Conservation (phyloP, 2,113 vertebrate genomes). For the Phainopepla nitens region DNA sequence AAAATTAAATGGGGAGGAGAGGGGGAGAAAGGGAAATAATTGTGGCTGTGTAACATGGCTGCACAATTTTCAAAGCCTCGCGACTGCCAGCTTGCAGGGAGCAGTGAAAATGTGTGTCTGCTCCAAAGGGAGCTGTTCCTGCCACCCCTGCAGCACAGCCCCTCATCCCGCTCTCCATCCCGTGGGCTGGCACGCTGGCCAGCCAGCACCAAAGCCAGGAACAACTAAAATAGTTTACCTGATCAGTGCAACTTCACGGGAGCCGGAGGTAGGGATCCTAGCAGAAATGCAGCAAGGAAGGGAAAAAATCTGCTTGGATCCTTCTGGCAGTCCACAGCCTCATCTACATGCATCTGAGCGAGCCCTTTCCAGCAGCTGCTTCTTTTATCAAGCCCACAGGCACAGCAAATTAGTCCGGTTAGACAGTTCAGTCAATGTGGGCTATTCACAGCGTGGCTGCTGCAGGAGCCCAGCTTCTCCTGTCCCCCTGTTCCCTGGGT, state of each 20-base stretch:
- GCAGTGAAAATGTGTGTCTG: background rate
- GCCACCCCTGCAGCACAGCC: background rate
- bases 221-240: conserved; percentile 57
- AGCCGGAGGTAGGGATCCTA: conserved; percentile 34
- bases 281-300: conserved; percentile 33
- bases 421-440: conserved; percentile 80
- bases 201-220: background rate
- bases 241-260: conserved; percentile 41
- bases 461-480: conserved; percentile 72
- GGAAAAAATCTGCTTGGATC: conserved; percentile 14
- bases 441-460: conserved; percentile 80
- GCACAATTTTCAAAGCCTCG: conserved; percentile 37
- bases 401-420: conserved; percentile 79
- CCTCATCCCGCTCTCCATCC: background rate
- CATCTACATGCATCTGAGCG: conserved; percentile 76
- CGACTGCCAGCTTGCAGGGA: conserved; percentile 13
- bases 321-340: conserved; percentile 62
- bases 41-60: conserved; percentile 52
- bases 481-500: conserved; percentile 72
- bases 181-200: background rate
- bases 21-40: conserved; percentile 12
- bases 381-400: conserved; percentile 82
- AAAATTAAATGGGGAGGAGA: conserved; percentile 13
- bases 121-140: conserved; percentile 21
- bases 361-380: conserved; percentile 83